Evolutionary conservation across 2,888 invertebrate species (phyloP).

Genomic region (Tyria jacobaeae): DNA sequence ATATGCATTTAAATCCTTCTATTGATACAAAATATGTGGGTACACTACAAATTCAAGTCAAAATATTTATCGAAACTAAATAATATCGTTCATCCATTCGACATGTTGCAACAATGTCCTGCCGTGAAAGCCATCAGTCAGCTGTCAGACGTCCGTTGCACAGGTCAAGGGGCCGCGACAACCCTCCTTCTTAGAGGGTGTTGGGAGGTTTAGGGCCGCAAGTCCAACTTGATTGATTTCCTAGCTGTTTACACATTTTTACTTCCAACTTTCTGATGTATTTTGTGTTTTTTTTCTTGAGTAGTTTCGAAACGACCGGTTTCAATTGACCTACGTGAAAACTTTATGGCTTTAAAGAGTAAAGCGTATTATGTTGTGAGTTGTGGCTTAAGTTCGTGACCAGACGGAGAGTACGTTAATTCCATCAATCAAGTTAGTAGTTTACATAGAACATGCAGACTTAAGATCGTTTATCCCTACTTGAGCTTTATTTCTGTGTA

Average conservation of each 20-base stretch:
- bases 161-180: conserved; percentile 72
- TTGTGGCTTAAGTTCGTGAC: conserved; percentile 1
- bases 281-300: conserved; percentile 33
- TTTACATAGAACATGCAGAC: not conserved
- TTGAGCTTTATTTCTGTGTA: not conserved
- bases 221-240: conserved; percentile 82
- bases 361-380: not conserved
- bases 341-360: too few species aligned
- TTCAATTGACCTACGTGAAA: conserved; percentile 3
- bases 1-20: not conserved
- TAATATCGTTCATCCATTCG: conserved; percentile 26
- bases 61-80: conserved; percentile 39
- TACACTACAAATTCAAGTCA: not conserved
- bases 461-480: not conserved
- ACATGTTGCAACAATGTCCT: conserved; percentile 49
- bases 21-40: not conserved
- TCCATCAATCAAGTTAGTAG: not conserved
- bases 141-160: conserved; percentile 67
- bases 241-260: conserved; percentile 51
- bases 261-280: conserved; percentile 44
- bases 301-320: conserved; percentile 25
- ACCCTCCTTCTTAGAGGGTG: conserved; percentile 25
- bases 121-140: conserved; percentile 71
- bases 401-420: not conserved
- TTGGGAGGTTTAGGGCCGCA: conserved; percentile 24